phyloP scores from a whole-genome alignment of 1,140 invertebrate species.

The Lutraria rhynchaena region DNA sequence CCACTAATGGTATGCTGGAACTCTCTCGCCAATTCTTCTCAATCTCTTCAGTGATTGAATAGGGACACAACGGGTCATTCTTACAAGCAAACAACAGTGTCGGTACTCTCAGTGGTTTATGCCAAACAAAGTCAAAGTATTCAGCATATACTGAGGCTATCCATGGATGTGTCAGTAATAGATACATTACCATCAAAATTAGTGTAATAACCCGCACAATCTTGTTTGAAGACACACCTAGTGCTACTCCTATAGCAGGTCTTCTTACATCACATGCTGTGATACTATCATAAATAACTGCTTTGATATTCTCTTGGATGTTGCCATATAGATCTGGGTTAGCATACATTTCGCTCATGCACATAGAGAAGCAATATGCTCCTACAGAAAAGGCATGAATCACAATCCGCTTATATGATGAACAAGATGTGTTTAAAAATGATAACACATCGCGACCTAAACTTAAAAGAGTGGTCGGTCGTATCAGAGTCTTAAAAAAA shows the following conservation, averaged over 20 bases:
- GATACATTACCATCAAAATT: conserved; percentile 6
- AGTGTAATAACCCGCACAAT: conserved; percentile 1
- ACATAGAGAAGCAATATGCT: conserved; percentile 35
- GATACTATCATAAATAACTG: conserved; percentile 39
- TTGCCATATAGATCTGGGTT: not conserved
- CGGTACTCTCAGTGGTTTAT: conserved; percentile 42
- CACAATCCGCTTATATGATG: conserved; percentile 10
- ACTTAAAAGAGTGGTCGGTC: conserved; percentile 15
- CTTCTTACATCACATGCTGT: conserved; percentile 11
- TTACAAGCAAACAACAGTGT: conserved; percentile 40
- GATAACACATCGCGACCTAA: conserved; percentile 6
- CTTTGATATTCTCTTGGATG: conserved; percentile 16
- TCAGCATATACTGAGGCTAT: conserved; percentile 32
- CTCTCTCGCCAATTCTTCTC: conserved; percentile 5
- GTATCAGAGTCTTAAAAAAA: conserved; percentile 33
- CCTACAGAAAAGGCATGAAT: conserved; percentile 47
- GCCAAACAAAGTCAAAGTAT: conserved; percentile 26
- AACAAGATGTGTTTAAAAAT: not conserved
- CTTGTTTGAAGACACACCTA: conserved; percentile 19
- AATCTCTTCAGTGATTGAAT: not conserved
- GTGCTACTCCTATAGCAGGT: conserved; percentile 20
- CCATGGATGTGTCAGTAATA: conserved; percentile 8
- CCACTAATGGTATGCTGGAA: conserved; percentile 20
- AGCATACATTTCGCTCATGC: conserved; percentile 33
- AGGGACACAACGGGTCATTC: conserved; percentile 43